phyloP scores from a whole-genome alignment of 2,888 invertebrate species.

The Cephus spinipes region DNA sequence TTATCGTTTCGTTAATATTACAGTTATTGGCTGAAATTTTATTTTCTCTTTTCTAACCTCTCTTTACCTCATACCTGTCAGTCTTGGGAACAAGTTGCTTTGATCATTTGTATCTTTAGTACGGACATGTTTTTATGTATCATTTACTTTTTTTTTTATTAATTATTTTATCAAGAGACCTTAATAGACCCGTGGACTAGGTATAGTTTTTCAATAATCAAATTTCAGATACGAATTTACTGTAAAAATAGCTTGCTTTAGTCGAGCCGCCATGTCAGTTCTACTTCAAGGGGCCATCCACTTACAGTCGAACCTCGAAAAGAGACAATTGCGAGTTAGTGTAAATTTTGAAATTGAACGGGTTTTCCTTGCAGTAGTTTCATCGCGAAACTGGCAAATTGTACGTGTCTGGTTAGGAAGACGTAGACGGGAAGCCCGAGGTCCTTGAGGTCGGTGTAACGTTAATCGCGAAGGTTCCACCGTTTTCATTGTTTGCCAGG shows the following conservation, averaged over 20 bases:
- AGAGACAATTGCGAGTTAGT: too few relatives aligned
- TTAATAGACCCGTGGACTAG: not conserved
- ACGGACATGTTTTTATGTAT: not conserved
- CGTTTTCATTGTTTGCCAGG: too few relatives aligned
- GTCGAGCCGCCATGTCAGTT: too few relatives aligned
- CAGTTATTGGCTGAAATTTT: not conserved
- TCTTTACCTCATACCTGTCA: not conserved
- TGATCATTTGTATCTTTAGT: not conserved
- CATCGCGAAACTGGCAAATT: too few relatives aligned
- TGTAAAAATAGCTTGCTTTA: not conserved
- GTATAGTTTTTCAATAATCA: not conserved
- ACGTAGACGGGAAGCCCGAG: too few relatives aligned
- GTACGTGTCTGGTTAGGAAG: too few relatives aligned
- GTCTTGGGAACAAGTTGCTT: not conserved
- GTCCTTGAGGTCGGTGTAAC: too few relatives aligned
- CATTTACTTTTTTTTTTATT: not conserved
- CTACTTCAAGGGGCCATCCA: too few relatives aligned
- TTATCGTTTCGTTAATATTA: not conserved
- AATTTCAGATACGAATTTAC: not conserved
- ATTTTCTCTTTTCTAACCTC: not conserved
- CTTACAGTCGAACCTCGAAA: too few relatives aligned
- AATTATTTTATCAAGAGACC: not conserved
- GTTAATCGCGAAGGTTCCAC: too few relatives aligned
- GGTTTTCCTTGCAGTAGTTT: too few relatives aligned
- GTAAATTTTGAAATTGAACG: too few relatives aligned